phyloP scores from a whole-genome alignment of 2,888 invertebrate species.

The Microctonus brassicae region DNA sequence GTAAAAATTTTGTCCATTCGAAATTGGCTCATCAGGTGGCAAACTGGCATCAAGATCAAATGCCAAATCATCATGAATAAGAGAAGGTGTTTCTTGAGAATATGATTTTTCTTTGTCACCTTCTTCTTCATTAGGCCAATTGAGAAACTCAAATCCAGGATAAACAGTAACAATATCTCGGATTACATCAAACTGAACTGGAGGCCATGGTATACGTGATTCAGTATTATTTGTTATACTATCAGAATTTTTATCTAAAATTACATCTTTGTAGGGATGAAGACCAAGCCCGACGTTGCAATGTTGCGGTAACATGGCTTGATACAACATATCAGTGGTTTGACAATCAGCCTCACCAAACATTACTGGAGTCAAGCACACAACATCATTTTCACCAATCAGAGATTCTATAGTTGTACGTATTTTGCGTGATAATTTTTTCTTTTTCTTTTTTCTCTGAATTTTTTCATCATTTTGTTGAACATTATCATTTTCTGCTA shows the following conservation, averaged over 20 bases:
- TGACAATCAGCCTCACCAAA: conserved; percentile 54
- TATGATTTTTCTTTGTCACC: conserved; percentile 12
- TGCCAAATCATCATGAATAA: conserved; percentile 43
- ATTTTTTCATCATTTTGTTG: neutral
- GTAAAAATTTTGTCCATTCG: neutral
- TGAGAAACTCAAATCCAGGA: conserved; percentile 74
- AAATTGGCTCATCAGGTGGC: conserved; percentile 42
- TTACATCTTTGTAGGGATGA: conserved; percentile 52
- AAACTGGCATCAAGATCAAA: conserved; percentile 60
- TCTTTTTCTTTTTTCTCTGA: conserved; percentile 46
- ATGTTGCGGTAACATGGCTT: conserved; percentile 54
- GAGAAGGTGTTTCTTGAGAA: conserved; percentile 30
- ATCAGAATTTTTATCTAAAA: conserved; percentile 48
- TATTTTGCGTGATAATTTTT: conserved; percentile 44
- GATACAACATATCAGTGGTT: conserved; percentile 57
- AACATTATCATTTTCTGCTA: conserved; percentile 28
- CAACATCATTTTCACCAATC: conserved; percentile 45
- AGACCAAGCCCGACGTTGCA: conserved; percentile 47
- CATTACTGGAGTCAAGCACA: conserved; percentile 47
- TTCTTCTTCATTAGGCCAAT: conserved; percentile 74
- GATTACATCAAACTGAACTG: conserved; percentile 61
- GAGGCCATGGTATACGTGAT: neutral
- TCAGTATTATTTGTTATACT: neutral
- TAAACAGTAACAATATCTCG: conserved; percentile 75
- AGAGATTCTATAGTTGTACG: conserved; percentile 48